phyloP scores from a whole-genome alignment of 2,113 vertebrate species.

The Catharus fuscescens region DNA sequence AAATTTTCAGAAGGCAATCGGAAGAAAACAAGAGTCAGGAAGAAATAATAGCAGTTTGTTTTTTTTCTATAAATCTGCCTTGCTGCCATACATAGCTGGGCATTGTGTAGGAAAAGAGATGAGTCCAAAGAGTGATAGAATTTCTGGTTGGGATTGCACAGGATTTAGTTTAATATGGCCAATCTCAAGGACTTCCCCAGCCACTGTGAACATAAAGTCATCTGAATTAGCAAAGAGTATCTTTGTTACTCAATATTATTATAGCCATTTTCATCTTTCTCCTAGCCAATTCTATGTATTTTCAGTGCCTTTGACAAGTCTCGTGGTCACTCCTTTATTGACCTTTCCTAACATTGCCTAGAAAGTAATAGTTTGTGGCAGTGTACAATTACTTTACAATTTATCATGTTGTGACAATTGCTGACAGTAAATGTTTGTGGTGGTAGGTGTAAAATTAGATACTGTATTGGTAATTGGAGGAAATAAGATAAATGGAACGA shows the following conservation, averaged over 20 bases:
- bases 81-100: neutral
- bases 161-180: neutral
- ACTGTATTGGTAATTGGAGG: neutral
- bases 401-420: neutral
- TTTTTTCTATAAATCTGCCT: constrained; percentile 44
- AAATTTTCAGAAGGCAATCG: constrained; percentile 53
- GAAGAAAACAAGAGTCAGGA: constrained; percentile 34
- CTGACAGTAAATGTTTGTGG: neutral
- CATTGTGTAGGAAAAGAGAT: neutral
- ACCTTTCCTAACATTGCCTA: neutral
- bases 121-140: neutral
- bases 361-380: neutral
- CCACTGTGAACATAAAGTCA: neutral
- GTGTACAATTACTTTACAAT: neutral
- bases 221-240: neutral
- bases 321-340: neutral
- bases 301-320: neutral
- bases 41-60: constrained; percentile 37
- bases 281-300: neutral
- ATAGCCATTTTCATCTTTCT: neutral
- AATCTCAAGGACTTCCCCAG: neutral
- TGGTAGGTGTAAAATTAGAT: neutral
- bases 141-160: neutral
- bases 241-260: neutral
- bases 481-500: neutral